phyloP scores from a whole-genome alignment of 2,113 vertebrate species.

The Carettochelys insculpta region DNA sequence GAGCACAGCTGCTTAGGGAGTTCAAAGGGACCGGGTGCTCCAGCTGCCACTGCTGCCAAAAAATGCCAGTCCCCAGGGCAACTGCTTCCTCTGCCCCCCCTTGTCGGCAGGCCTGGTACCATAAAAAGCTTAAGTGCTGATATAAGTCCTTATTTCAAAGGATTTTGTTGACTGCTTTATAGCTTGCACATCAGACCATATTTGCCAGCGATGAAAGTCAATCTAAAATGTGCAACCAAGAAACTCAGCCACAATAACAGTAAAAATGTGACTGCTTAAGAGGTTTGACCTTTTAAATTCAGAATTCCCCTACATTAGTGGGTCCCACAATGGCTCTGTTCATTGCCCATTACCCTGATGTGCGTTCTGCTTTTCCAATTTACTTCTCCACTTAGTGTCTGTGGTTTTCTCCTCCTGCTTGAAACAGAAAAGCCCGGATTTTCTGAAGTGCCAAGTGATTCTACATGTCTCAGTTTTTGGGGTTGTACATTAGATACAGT shows the following conservation, averaged over 20 bases:
- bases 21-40: too few relatives aligned
- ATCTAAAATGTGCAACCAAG: background rate
- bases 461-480: fast-evolving
- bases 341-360: background rate
- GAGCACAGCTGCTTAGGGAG: too few relatives aligned
- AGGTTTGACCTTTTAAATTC: background rate
- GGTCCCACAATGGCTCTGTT: background rate
- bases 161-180: background rate
- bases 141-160: background rate
- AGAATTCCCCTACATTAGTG: background rate
- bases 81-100: too few relatives aligned
- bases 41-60: too few relatives aligned
- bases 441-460: background rate
- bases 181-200: background rate
- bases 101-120: too few relatives aligned
- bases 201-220: slow-evolving; percentile 24
- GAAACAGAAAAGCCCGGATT: background rate
- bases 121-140: background rate
- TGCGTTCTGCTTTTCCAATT: background rate
- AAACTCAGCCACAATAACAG: background rate
- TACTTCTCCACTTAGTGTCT: background rate
- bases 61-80: too few relatives aligned
- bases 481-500: fast-evolving
- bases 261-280: background rate
- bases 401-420: background rate